Base-by-base conservation (phyloP, 2,888 invertebrate genomes). In the Cantharis lateralis region DNA sequence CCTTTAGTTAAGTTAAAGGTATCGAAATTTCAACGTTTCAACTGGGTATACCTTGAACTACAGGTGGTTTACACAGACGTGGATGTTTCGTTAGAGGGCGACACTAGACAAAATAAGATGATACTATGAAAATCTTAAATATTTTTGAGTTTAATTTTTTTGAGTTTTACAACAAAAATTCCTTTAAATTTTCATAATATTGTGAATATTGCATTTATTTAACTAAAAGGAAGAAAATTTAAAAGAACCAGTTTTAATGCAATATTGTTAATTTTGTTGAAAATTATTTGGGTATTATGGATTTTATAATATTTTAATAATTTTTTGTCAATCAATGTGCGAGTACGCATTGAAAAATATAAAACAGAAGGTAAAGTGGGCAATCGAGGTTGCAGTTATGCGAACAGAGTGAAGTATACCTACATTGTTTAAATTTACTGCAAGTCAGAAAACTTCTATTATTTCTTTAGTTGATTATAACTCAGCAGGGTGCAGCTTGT, bases 361-460 rank as follows among this genome's bases (percentile, higher is more conserved):
- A 48, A 48, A 48, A 48, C 48, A 48, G 48, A 48, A 48, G 48
- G 48, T 48, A 48, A 48, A 48, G n/a, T 48, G n/a, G 48, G 48
- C 48, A 48, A 48, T 48, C 48, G 48, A 48, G 48, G 75, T 32
- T 73, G 72, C 73, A 70, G 75, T 71, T 75, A 79, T n/a, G 66
- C 74, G 76, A 76, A 78, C 78, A 78, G 81, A 78, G 79, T 78
- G 78, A 48, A 48, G 48, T 48, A 48, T 48, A 48, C 7, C 48
- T 81, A 81, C 81, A 84, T 84, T 86, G 85, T 86, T 84, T 82
- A 82, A 82, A 85, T 85, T 87, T 88, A 86, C 86, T 88, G 88
- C 88, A 88, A 88, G 88, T 88, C 88, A 88, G 88, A 85, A 84
- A 82, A 83, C 84, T 84, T 84, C 87, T 86, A 88, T 88, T 88